Percentiles rank a stretch among this genome's conserved stretches.
phyloP scores from a whole-genome alignment of 2,113 vertebrate species.

The Paedocypris sp. region DNA sequence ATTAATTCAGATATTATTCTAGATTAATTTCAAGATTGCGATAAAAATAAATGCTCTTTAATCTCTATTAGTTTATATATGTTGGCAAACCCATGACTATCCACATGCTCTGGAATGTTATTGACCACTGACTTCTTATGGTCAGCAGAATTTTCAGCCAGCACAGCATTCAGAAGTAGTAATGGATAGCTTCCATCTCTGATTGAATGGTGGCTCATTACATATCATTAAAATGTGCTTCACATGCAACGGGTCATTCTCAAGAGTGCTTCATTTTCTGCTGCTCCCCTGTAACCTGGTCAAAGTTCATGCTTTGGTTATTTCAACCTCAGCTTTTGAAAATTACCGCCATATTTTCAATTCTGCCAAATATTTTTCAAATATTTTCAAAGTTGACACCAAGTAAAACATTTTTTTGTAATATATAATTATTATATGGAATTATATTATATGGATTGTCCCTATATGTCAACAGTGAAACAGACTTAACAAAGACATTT shows the following conservation, averaged over 20 bases:
- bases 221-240: slow-evolving; percentile 7
- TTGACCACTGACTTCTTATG: neutral
- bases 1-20: no score
- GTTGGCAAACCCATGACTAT: neutral
- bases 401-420: neutral
- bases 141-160: slow-evolving; percentile 17
- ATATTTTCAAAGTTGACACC: neutral
- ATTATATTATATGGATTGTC: no score
- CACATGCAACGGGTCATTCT: slow-evolving; percentile 4
- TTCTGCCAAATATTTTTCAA: neutral
- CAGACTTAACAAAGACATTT: no score
- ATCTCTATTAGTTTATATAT: no score
- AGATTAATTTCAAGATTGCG: no score
- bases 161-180: slow-evolving; percentile 6
- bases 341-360: neutral
- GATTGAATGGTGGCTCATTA: slow-evolving; percentile 8
- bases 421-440: no score
- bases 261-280: neutral
- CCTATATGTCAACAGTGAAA: no score
- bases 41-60: no score
- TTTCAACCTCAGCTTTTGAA: neutral
- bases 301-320: neutral
- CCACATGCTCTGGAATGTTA: neutral
- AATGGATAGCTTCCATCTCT: neutral
- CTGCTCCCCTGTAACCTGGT: neutral